Base-by-base conservation (phyloP, 2,888 invertebrate genomes). In the Priocnemis perturbator region DNA sequence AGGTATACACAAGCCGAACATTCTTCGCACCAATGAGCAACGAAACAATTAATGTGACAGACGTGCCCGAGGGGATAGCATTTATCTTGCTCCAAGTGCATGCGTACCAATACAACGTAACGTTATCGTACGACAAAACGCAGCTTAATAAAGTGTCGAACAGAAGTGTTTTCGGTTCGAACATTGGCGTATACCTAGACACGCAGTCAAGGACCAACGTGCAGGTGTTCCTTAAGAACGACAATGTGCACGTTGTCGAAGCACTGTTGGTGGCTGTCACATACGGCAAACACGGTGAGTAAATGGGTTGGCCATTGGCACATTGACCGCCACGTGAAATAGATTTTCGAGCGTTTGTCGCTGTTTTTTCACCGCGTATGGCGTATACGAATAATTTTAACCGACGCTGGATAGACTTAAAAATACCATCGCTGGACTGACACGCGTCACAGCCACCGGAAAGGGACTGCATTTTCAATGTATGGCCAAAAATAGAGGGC, bases 61-160 rank as follows among this genome's bases (percentile, higher is more conserved):
- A 91, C 82, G 86, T 91, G 0, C 90, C 91, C 14, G 76, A 86
- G 0, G 86, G 87, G 65, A 85, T 92, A 44, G 89, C 90, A 0
- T 94, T 93, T 82, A 88, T 93, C 19, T 85, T 94, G 66, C 87
- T 93, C 50, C 94, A 95, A 92, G 91, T 91, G 3, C 95, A 95
- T 83, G 91, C 91, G 58, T 91, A 92, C 73, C 77, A 91, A 15
- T 86, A 91, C 67, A 91, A 92, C 85, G 84, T 94, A 0, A 91
- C 91, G 0, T 80, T 94, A 47, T 91, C 92, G 23, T 91, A 90
- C 70, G 86, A 90, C 69, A 86, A 70, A 58, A 45, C 55, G 9
- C n/a, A 58, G 19, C 26, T 57, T n/a, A 57, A 66, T 60, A 67
- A 71, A 26, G 77, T 71, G 15, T 74, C 75, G 0, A 86, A 88